Base-by-base conservation (phyloP, 2,113 vertebrate genomes). In the Leucopsar rothschildi region DNA sequence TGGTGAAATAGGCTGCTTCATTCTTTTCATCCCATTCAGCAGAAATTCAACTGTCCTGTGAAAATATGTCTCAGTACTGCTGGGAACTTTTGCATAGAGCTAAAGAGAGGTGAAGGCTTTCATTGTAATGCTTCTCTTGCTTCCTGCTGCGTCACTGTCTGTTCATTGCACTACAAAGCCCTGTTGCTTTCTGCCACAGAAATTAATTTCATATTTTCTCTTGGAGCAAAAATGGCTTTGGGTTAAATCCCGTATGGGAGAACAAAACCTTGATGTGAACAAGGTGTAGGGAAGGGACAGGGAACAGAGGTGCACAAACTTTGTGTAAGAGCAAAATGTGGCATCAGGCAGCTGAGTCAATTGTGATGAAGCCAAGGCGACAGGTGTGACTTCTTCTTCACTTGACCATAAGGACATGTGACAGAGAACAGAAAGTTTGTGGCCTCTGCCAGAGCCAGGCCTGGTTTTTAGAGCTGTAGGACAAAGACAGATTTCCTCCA, bases 21-120 rank as follows among this genome's bases (percentile, higher is more conserved):
- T 88, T 90, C 89, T 82, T 94, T 88, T 82, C 77, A 80, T 81
- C 64, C 66, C 64, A 28, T 95, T 96, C 81, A 81, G 84, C 92
- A 94, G 59, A 96, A 95, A 95, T 82, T 56, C 85, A 65, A 56
- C 78, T 90, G 86, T 93, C 87, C 93, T 39, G 0, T 75, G 86
- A 77, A 95, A 94, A 92, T 10, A 29, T 64, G 61, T 56, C 81
- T 88, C 15, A 13, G 61, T 75, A 64, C 73, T 77, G 66, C 76
- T 92, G 69, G 55, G 45, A 60, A 68, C 66, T 93, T 89, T 50
- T 95, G 52, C 77, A 64, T 27, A 52, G 70, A 93, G 69, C 63
- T 49, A 80, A 49, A 93, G 76, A 50, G 56, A 84, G 68, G 92
- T 60, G 69, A 92, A 89, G 47, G 49, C 35, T 57, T 57, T 92